Percentiles rank a stretch among this genome's conserved stretches.
Evolutionary conservation across 2,888 invertebrate species (phyloP).

Genomic region (Morinoia aosen): DNA sequence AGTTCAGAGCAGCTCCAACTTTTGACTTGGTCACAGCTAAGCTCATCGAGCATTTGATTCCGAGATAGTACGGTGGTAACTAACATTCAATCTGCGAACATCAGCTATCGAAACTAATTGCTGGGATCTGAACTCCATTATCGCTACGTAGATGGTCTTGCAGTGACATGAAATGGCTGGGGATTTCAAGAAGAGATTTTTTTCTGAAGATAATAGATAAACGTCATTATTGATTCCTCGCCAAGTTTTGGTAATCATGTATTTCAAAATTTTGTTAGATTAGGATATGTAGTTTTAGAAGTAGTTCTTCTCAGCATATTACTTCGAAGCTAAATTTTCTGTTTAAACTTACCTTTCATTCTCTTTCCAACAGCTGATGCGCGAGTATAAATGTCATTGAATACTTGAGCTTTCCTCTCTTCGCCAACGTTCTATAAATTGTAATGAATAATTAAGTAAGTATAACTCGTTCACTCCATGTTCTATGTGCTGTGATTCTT

Average conservation of each 20-base stretch:
- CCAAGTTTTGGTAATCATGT: background rate
- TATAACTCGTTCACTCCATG: slow-evolving; percentile 15
- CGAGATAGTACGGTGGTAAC: too few species aligned
- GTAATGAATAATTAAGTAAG: background rate
- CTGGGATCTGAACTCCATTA: background rate
- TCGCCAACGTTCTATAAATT: background rate
- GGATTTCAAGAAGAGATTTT: background rate
- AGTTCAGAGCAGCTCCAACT: background rate
- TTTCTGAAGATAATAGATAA: background rate
- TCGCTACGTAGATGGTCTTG: background rate
- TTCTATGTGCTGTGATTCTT: slow-evolving; percentile 30
- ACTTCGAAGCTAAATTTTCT: background rate
- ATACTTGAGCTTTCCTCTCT: background rate
- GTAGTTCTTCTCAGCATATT: background rate
- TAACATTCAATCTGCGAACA: too few species aligned
- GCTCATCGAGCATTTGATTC: background rate
- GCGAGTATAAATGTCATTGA: background rate
- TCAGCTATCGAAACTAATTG: too few species aligned
- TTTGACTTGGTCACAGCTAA: background rate
- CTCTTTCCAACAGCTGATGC: background rate
- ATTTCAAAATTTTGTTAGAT: background rate
- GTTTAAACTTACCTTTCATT: background rate
- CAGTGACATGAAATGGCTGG: background rate
- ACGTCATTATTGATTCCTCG: background rate
- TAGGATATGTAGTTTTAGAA: background rate